Base-by-base conservation (phyloP, 1,140 invertebrate species). In the Heliconius eleuchia region DNA sequence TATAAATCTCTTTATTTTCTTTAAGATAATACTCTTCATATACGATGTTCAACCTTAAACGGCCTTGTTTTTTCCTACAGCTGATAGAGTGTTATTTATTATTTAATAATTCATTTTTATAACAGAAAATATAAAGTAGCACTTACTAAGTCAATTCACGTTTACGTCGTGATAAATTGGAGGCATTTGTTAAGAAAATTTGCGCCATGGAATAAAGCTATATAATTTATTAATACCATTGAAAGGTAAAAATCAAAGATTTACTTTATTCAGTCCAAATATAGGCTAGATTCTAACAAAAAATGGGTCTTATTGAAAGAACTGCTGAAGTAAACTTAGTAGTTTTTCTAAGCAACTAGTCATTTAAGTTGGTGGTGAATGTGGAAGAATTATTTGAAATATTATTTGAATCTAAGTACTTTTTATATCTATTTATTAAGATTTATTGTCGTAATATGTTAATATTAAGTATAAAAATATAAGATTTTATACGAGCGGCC, bases 141-240 rank as follows among this genome's bases (percentile, higher is more conserved):
- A 23, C 27, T 66, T 66, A 66, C 27, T 27, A 66, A 66, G 60
- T 66, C 60, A 30, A 66, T 66, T 66, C 60, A 66, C 60, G 60
- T 30, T 66, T 2, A 66, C 60, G 9, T 66, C 27, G 27, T 66
- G 60, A 66, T 30, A 66, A 66, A 66, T 66, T 30, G 60, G 27
- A 30, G 13, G n/a, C 60, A 66, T 66, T 66, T 27, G 27, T 27
- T 66, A 23, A 0, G 60, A 66, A 66, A 66, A 66, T 66, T 66
- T 66, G 13, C 27, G 60, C 27, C 30, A 66, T 66, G 9, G 23
- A 66, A 66, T 66, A 30, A 27, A 23, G 27, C 60, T 66, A 16
- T 60, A 60, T 66, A 66, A 27, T 66, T 66, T 23, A 30, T 66
- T 27, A 66, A 66, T 66, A 30, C 60, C 11, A 66, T 30, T 66